Evolutionary conservation across 2,888 invertebrate species (phyloP).

Genomic region (Cheilosia pagana): DNA sequence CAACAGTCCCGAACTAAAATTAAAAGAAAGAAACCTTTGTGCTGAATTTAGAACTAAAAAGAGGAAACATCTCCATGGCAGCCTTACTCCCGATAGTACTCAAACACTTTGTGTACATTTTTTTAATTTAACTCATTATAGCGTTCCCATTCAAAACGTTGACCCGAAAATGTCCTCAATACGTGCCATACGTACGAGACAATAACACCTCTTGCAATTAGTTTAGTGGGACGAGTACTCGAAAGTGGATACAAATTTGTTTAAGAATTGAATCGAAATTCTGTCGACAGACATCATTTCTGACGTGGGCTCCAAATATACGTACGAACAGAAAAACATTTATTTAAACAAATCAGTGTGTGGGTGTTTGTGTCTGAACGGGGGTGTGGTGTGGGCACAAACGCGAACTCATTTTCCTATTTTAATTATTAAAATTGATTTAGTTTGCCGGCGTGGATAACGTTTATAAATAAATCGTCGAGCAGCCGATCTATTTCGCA

Average conservation of each 20-base stretch:
- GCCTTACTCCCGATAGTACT: neutral
- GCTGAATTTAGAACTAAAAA: no score
- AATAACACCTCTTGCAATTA: constrained; percentile 32
- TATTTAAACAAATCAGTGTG: constrained; percentile 18
- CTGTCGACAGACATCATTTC: constrained; percentile 1
- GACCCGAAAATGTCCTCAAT: constrained; percentile 43
- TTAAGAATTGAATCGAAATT: neutral
- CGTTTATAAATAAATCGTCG: constrained; percentile 16
- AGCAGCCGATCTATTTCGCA: constrained; percentile 24
- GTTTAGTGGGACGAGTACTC: constrained; percentile 23
- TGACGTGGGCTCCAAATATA: constrained; percentile 21
- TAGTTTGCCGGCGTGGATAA: neutral
- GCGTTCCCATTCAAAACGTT: constrained; percentile 19
- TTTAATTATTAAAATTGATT: constrained; percentile 30
- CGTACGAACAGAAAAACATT: neutral
- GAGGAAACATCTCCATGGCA: no score
- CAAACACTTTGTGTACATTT: neutral
- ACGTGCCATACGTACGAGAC: constrained; percentile 7
- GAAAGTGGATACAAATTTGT: neutral
- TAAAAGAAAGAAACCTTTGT: no score
- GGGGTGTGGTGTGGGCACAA: neutral
- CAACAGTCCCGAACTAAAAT: no score
- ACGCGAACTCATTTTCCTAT: neutral
- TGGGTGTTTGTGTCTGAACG: constrained; percentile 3
- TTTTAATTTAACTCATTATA: neutral